Evolutionary conservation across 2,113 vertebrate genomes (phyloP).

Genomic region (Coregonus clupeaformis): DNA sequence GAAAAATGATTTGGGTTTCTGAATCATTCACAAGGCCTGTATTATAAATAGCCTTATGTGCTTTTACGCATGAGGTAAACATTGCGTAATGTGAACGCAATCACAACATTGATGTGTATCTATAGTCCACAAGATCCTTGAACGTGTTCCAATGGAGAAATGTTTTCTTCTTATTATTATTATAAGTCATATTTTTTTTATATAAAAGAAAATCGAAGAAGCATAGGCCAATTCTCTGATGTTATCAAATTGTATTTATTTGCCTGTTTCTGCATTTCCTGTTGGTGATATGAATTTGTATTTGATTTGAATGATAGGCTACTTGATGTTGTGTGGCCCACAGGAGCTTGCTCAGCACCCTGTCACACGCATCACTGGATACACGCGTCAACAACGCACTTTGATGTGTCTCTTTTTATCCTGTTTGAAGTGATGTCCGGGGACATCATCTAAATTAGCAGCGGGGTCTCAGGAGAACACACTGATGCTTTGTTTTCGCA

Average conservation of each 20-base stretch:
- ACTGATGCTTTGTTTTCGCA: constrained; percentile 22
- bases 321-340: too few species aligned
- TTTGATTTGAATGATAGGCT: neutral
- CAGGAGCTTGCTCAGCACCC: neutral
- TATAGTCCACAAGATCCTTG: neutral
- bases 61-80: neutral
- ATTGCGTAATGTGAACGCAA: neutral
- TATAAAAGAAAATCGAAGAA: neutral
- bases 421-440: constrained; percentile 10
- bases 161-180: too few species aligned
- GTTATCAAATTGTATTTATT: neutral
- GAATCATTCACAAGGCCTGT: too few species aligned
- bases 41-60: neutral
- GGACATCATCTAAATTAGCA: constrained; percentile 15
- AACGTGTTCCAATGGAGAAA: neutral
- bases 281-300: neutral
- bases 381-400: neutral
- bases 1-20: neutral
- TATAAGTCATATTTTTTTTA: too few species aligned
- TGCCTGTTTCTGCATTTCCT: neutral
- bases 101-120: neutral
- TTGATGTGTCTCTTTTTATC: constrained; percentile 4
- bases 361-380: neutral
- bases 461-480: constrained; percentile 13
- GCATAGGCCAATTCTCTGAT: neutral